Evolutionary conservation across 1,140 invertebrate species (phyloP).

Genomic region (Augochlora pura): DNA sequence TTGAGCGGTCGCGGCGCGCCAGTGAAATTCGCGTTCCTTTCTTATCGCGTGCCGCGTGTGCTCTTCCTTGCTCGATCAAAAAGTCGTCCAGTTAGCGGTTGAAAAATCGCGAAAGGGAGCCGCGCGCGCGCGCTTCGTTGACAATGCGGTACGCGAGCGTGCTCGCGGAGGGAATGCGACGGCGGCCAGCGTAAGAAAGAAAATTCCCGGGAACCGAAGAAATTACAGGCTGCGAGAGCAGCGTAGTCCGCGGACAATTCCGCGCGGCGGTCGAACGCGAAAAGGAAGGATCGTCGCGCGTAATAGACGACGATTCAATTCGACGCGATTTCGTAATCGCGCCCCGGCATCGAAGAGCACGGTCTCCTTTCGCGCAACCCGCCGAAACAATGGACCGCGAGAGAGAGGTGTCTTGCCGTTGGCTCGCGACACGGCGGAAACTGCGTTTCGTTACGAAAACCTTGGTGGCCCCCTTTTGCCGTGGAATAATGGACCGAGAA

Average conservation of each 20-base stretch:
- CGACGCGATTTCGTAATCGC: not conserved
- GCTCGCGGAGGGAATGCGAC: not conserved
- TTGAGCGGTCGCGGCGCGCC: too few relatives aligned
- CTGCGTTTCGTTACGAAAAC: conserved; percentile 13
- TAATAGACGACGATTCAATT: not conserved
- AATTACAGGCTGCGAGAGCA: not conserved
- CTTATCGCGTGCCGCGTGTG: too few relatives aligned
- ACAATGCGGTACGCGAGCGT: not conserved
- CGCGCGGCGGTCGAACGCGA: not conserved
- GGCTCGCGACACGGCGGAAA: not conserved
- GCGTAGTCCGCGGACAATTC: not conserved
- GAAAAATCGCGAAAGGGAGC: not conserved
- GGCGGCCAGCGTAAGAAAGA: not conserved
- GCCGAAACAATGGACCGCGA: not conserved
- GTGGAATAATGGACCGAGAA: conserved; percentile 28
- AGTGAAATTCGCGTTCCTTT: too few relatives aligned
- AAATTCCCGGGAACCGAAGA: not conserved
- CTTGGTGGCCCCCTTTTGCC: conserved; percentile 20
- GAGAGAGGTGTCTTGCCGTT: not conserved
- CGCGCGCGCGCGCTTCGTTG: not conserved
- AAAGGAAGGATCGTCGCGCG: not conserved
- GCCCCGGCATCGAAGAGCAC: not conserved
- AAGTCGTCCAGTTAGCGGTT: too few relatives aligned
- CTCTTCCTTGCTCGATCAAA: too few relatives aligned
- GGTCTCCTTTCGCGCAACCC: not conserved